Conservation (phyloP, 1,140 invertebrate genomes). For the Penaeus vannamei region DNA sequence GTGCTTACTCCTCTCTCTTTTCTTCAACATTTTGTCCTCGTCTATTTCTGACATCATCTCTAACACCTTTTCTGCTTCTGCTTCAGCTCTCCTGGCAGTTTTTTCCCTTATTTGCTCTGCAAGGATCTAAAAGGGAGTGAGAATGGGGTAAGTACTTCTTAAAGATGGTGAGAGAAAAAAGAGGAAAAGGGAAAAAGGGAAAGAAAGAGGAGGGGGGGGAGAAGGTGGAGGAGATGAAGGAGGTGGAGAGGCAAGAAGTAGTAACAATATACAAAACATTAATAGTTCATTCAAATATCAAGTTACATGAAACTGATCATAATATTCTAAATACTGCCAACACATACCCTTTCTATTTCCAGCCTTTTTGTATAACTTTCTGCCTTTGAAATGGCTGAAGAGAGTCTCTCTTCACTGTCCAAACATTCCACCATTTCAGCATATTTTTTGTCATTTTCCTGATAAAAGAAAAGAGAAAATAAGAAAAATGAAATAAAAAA, state of each 20-base stretch:
- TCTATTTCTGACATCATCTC: slow-evolving; percentile 50
- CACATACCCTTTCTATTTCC: slow-evolving; percentile 23
- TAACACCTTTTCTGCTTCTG: slow-evolving; percentile 45
- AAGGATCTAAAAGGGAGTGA: slow-evolving; percentile 22
- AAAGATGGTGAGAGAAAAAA: too few relatives aligned
- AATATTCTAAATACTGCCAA: too few relatives aligned
- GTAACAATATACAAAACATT: too few relatives aligned
- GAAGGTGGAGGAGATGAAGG: too few relatives aligned
- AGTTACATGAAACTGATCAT: too few relatives aligned
- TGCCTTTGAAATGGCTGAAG: background rate
- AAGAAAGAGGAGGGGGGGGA: too few relatives aligned
- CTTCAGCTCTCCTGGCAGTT: slow-evolving; percentile 30
- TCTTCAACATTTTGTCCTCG: slow-evolving; percentile 44
- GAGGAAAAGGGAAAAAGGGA: too few relatives aligned
- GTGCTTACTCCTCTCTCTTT: slow-evolving; percentile 44
- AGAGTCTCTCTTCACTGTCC: slow-evolving; percentile 9
- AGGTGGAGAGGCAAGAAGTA: too few relatives aligned
- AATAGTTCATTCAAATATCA: too few relatives aligned
- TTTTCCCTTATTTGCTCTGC: slow-evolving; percentile 48
- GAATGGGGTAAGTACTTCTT: too few relatives aligned
- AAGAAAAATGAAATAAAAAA: background rate
- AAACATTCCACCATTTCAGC: slow-evolving; percentile 3
- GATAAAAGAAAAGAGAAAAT: background rate
- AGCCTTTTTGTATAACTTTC: slow-evolving; percentile 13
- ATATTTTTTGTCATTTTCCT: slow-evolving; percentile 37